These are phyloP conservation scores for Lapara coniferarum DNA, from an alignment of 2,888 invertebrate species.

Conservation along the genomic window DNA sequence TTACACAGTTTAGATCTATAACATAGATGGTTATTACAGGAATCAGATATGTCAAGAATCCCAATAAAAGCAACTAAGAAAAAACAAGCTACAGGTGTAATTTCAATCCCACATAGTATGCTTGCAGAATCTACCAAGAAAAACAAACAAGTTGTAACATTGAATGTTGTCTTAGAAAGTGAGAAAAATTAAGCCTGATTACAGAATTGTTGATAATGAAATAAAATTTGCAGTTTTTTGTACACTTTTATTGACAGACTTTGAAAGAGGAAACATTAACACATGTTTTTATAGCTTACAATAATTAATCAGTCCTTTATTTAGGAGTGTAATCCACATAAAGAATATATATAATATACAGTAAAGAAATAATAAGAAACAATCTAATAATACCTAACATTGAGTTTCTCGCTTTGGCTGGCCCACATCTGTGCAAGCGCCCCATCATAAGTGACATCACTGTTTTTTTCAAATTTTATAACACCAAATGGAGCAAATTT, in stretches of 20 bases:
- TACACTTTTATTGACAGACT: neutral
- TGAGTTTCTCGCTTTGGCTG: conserved; percentile 77
- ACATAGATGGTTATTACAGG: conserved; percentile 45
- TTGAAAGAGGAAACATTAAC: neutral
- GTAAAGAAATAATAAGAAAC: conserved; percentile 61
- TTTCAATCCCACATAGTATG: conserved; percentile 58
- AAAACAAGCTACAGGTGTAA: conserved; percentile 49
- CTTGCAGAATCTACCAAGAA: conserved; percentile 55
- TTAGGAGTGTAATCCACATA: conserved; percentile 72
- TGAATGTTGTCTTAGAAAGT: conserved; percentile 61
- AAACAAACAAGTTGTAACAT: conserved; percentile 52
- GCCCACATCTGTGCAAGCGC: conserved; percentile 79
- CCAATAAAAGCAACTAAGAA: conserved; percentile 19
- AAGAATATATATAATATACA: conserved; percentile 76
- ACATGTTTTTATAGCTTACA: neutral
- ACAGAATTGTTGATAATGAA: conserved; percentile 23
- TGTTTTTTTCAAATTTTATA: conserved; percentile 73
- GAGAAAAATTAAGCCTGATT: conserved; percentile 31
- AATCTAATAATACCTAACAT: conserved; percentile 82
- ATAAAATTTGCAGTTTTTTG: conserved; percentile 25
- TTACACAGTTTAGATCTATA: conserved; percentile 4
- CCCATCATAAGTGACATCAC: conserved; percentile 75
- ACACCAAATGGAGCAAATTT: conserved; percentile 78
- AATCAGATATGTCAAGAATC: conserved; percentile 28
- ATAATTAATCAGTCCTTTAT: conserved; percentile 42